Percentiles rank a stretch among this genome's conserved stretches.
phyloP scores from a whole-genome alignment of 2,113 vertebrate genomes.

The Taurulus bubalis region DNA sequence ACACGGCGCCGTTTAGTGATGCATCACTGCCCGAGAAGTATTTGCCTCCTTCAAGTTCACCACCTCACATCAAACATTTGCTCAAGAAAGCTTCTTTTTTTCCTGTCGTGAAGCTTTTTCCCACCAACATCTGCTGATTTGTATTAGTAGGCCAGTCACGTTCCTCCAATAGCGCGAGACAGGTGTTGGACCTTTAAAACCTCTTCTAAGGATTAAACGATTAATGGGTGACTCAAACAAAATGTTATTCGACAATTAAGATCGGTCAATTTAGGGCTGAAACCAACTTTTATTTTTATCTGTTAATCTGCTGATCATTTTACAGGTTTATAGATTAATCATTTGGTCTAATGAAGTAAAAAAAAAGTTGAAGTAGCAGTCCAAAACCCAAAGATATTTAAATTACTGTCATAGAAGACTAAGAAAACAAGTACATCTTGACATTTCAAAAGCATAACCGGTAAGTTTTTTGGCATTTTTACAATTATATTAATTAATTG shows the following conservation, averaged over 20 bases:
- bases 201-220: not conserved
- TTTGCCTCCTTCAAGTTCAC: slow-evolving; percentile 77
- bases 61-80: slow-evolving; percentile 74
- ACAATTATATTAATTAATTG: not conserved
- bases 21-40: slow-evolving; percentile 74
- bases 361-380: not conserved
- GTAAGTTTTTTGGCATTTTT: not conserved
- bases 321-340: not conserved
- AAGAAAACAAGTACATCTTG: not conserved
- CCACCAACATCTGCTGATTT: slow-evolving; percentile 44
- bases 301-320: not conserved
- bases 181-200: slow-evolving; percentile 19
- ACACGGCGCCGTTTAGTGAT: slow-evolving; percentile 67
- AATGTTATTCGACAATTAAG: not conserved
- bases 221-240: not conserved
- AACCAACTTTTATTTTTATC: not conserved
- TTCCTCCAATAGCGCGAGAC: slow-evolving; percentile 15
- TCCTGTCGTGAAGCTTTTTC: slow-evolving; percentile 11
- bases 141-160: slow-evolving; percentile 18
- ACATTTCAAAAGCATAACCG: not conserved
- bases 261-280: not conserved
- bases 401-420: not conserved
- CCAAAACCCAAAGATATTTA: not conserved
- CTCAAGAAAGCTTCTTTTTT: slow-evolving; percentile 47
- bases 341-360: not conserved